Evolutionary conservation across 2,888 invertebrate genomes (phyloP).

Genomic region (Coleophora deauratella): DNA sequence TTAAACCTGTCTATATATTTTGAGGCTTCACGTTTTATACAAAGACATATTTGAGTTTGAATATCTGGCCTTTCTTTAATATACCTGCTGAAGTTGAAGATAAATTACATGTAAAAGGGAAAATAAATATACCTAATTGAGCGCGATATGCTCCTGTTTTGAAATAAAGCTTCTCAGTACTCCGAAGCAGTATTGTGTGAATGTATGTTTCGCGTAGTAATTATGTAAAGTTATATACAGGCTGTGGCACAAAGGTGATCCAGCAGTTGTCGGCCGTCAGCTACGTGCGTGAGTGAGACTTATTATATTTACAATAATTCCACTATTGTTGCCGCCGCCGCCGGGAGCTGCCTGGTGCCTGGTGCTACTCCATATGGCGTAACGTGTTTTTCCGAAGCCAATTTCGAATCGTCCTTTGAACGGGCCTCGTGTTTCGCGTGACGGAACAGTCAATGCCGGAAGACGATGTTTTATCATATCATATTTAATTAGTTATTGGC

Average conservation of each 20-base stretch:
- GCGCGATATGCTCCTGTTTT: too few species aligned
- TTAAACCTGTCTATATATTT: too few species aligned
- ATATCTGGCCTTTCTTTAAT: too few species aligned
- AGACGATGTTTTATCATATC: constrained; percentile 42
- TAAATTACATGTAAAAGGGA: too few species aligned
- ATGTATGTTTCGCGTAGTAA: constrained; percentile 2
- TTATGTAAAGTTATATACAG: constrained; percentile 43
- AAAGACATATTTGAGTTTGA: too few species aligned
- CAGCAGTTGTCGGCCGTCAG: constrained; percentile 27
- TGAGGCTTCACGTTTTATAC: too few species aligned
- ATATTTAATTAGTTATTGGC: constrained; percentile 18
- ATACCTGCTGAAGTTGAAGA: too few species aligned
- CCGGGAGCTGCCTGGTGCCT: constrained; percentile 14
- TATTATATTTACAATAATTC: constrained; percentile 70
- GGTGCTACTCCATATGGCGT: constrained; percentile 68
- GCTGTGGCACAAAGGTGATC: constrained; percentile 26
- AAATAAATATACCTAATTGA: too few species aligned
- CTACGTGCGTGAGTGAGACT: constrained; percentile 60
- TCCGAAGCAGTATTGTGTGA: too few species aligned
- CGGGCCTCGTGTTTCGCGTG: constrained; percentile 50
- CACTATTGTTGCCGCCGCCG: constrained; percentile 68
- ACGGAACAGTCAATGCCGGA: constrained; percentile 39
- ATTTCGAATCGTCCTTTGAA: constrained; percentile 34
- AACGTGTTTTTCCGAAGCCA: constrained; percentile 54
- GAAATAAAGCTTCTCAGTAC: too few species aligned